These are phyloP conservation scores for Nerophis ophidion DNA, from an alignment of 2,113 vertebrate genomes.

Conservation along the genomic window DNA sequence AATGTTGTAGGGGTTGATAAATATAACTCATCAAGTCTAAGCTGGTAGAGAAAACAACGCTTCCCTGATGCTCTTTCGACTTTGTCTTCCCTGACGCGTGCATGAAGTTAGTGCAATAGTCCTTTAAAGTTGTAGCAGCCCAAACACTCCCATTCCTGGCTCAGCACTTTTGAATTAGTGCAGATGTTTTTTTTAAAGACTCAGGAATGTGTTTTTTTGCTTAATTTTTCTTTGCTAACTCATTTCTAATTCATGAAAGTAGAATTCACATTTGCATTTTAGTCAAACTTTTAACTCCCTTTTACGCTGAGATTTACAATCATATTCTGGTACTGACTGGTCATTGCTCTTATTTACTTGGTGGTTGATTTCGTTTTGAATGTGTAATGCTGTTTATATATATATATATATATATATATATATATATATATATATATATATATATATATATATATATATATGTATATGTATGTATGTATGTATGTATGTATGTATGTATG, in stretches of 20 bases:
- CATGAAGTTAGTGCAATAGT: conserved; percentile 40
- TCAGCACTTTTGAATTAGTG: conserved; percentile 43
- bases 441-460: too few species aligned
- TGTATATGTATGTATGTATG: too few species aligned
- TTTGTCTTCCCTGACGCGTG: conserved; percentile 1
- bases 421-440: too few species aligned
- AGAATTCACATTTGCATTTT: neutral
- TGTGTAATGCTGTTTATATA: conserved; percentile 11
- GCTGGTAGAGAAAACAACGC: too few species aligned
- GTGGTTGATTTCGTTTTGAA: conserved; percentile 18
- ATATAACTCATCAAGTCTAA: too few species aligned
- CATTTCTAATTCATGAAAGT: conserved; percentile 7
- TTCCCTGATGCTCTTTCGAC: too few species aligned
- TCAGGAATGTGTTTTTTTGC: conserved; percentile 50
- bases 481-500: too few species aligned
- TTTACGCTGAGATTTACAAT: conserved; percentile 32
- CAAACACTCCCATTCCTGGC: conserved; percentile 3
- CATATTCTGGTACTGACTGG: conserved; percentile 48
- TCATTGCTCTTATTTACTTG: conserved; percentile 50
- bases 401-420: too few species aligned
- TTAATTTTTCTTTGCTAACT: conserved; percentile 29
- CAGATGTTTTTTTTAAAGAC: conserved; percentile 40
- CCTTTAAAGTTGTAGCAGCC: conserved; percentile 57
- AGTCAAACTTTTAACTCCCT: conserved; percentile 18
- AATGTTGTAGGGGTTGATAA: too few species aligned